Evolutionary conservation across 2,797 vertebrate genomes (phyloP), one percentile per base, ranked within the genome.

Genomic region (Bovichtus variegatus): DNA sequence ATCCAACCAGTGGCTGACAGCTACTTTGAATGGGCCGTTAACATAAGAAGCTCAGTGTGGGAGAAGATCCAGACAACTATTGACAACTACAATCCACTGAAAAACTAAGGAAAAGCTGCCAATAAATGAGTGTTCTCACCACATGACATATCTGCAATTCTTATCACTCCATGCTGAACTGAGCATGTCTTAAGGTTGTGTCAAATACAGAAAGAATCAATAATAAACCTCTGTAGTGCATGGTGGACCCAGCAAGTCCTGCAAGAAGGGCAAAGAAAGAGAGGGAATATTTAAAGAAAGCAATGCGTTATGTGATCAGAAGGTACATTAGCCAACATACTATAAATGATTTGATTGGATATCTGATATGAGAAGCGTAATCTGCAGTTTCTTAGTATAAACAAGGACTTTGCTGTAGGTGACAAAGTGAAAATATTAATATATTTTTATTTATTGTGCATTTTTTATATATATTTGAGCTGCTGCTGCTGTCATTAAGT

Each of bases 21-120:
- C 25, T 94, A 92, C 19, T 0, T 67, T 3, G 36, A 87, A 11
- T 94, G 93, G 93, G 89, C 85, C 43, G 87, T 80, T 10, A 16
- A 43, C 6, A 2, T 85, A 47, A 80, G 50, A 59, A 54, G n/a
- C 18, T 80, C 84, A 4, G 0, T 88, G 40, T 89, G 77, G 91
- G 86, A 92, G 10, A 85, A 5, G 53, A 25, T 95, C 65, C 74
- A 76, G 67, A 29, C 34, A 2, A 81, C 73, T 10, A 6, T 90
- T 46, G 50, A 59, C 3, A 21, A 66, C 38, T 81, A 84, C 68
- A 74, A 0, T 9, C 61, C 76, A 0, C 51, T 64, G 12, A 31
- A 21, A 44, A 66, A 44, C 2, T 46, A 40, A 82, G 54, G 34
- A 44, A 9, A 80, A 66, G 9, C 3, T 54, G 23, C 54, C n/a